Conservation (phyloP, 1,140 invertebrate genomes). For the Drosophila nigrodunni region DNA sequence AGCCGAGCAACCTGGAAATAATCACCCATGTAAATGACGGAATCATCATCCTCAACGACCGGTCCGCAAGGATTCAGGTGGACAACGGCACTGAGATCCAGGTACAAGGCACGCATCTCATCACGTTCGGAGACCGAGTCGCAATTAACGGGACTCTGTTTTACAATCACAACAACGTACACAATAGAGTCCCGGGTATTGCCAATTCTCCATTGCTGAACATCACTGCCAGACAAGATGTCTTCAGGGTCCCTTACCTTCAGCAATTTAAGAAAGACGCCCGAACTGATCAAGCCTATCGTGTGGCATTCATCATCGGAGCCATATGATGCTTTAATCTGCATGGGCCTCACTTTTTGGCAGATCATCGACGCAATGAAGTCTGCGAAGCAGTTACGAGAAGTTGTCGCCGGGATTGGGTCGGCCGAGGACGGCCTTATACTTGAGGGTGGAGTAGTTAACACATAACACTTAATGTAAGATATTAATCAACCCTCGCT, state of each 20-base stretch:
- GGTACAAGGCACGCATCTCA: conserved; percentile 30
- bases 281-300: background rate
- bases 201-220: conserved; percentile 15
- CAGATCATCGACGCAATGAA: conserved; percentile 10
- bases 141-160: conserved; percentile 28
- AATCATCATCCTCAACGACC: conserved; percentile 34
- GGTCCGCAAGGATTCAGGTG: conserved; percentile 21
- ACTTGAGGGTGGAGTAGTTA: conserved; percentile 7
- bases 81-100: conserved; percentile 25
- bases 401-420: conserved; percentile 22
- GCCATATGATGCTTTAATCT: background rate
- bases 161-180: conserved; percentile 16
- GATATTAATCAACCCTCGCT: too few species aligned
- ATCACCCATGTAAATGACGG: conserved; percentile 16
- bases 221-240: conserved; percentile 23
- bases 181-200: conserved; percentile 8
- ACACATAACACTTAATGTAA: too few species aligned
- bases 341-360: background rate
- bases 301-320: background rate
- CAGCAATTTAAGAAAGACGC: conserved; percentile 4
- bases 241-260: conserved; percentile 27
- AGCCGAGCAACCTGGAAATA: conserved; percentile 19
- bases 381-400: conserved; percentile 12
- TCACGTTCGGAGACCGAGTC: conserved; percentile 16
- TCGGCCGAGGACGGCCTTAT: conserved; percentile 41